Conservation (phyloP, 2,797 vertebrate species). For the Crenichthys baileyi region DNA sequence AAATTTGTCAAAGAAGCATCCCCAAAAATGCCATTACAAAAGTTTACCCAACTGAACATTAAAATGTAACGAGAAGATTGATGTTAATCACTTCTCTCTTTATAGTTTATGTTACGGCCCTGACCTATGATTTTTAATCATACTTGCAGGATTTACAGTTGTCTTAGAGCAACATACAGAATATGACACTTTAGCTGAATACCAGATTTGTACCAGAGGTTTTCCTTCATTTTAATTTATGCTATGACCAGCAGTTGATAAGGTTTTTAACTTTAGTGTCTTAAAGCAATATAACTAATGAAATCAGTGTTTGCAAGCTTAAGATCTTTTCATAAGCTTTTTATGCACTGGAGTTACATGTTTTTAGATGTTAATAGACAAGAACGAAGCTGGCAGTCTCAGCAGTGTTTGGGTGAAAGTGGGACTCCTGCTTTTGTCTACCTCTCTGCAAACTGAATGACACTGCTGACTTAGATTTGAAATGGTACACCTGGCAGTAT, state of each 20-base stretch:
- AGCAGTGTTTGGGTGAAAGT: constrained; percentile 8
- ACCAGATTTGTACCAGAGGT: background rate
- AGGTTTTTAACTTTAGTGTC: background rate
- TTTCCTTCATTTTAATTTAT: background rate
- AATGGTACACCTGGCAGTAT: constrained; percentile 7
- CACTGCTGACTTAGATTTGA: constrained; percentile 1
- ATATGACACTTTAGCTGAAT: background rate
- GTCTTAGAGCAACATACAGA: background rate
- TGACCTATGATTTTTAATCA: background rate
- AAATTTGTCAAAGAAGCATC: background rate
- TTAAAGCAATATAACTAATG: background rate
- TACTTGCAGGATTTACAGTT: background rate
- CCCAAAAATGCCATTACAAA: background rate
- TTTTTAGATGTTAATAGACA: constrained; percentile 11
- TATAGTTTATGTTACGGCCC: background rate
- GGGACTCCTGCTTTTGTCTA: constrained; percentile 13
- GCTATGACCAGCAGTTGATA: background rate
- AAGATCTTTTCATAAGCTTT: constrained; percentile 12
- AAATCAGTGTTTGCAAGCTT: constrained; percentile 7
- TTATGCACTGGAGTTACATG: background rate
- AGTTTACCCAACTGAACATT: background rate
- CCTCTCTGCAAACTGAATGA: constrained; percentile 16
- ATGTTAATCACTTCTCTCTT: background rate
- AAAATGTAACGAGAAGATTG: background rate
- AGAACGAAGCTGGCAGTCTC: constrained; percentile 12